Evolutionary conservation across 2,888 invertebrate genomes (phyloP).

Genomic region (Papilio demoleus): DNA sequence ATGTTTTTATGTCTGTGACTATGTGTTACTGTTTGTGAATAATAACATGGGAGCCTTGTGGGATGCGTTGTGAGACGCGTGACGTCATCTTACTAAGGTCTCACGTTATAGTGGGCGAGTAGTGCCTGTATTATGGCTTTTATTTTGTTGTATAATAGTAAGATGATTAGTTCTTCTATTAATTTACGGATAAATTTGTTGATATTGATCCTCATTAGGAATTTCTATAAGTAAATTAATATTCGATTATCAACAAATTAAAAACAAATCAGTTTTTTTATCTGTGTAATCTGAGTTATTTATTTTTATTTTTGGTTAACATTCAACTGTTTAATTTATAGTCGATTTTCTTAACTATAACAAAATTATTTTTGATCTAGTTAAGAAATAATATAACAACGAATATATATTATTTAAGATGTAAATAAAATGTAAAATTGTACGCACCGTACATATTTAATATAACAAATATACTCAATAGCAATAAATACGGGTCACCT

Average conservation of each 20-base stretch:
- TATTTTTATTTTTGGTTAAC: slow-evolving; percentile 16
- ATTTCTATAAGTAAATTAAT: neutral
- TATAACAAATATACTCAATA: neutral
- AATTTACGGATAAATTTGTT: slow-evolving; percentile 25
- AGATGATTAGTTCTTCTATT: neutral
- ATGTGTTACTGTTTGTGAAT: neutral
- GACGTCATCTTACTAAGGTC: neutral
- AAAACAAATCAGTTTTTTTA: slow-evolving; percentile 6
- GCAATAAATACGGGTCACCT: too few relatives aligned
- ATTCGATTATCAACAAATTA: slow-evolving; percentile 25
- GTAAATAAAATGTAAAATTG: neutral
- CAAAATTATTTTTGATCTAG: neutral
- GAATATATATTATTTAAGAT: neutral
- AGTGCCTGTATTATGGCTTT: slow-evolving; percentile 1
- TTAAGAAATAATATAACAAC: neutral
- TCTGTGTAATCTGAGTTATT: slow-evolving; percentile 28
- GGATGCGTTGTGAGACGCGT: neutral
- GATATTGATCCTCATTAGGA: neutral
- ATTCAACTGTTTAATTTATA: slow-evolving; percentile 6
- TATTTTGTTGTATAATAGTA: neutral
- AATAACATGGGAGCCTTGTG: neutral
- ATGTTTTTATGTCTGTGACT: slow-evolving; percentile 15
- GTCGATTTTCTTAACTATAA: neutral
- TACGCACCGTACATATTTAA: slow-evolving; percentile 8
- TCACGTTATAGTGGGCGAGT: neutral